Evolutionary conservation across 2,888 invertebrate species (phyloP).

Genomic region (Eupithecia subumbrata): DNA sequence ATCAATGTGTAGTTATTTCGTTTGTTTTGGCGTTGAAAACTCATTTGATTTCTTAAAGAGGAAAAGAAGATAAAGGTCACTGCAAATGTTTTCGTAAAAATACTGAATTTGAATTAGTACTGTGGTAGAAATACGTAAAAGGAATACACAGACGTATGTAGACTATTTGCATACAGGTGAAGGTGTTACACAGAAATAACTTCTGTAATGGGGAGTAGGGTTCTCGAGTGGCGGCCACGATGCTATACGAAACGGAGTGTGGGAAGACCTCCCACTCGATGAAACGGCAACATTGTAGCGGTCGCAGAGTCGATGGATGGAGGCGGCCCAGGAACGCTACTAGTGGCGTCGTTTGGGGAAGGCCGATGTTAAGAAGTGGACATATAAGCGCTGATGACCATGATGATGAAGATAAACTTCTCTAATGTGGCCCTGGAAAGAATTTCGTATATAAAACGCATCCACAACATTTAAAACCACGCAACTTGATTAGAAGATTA

Average conservation of each 20-base stretch:
- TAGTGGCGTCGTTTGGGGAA: too few species aligned
- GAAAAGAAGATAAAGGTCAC: background rate
- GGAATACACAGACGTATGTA: background rate
- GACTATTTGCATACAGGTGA: background rate
- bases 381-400: too few species aligned
- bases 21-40: background rate
- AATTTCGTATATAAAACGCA: background rate
- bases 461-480: conserved; percentile 27
- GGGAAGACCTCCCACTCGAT: too few species aligned
- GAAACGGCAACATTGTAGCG: too few species aligned
- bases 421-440: conserved; percentile 23
- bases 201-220: background rate
- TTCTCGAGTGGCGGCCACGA: background rate
- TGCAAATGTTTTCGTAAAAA: background rate
- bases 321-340: too few species aligned
- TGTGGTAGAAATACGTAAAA: too few species aligned
- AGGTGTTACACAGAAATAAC: background rate
- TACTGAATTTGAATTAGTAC: too few species aligned
- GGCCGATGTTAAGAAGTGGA: too few species aligned
- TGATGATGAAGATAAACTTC: background rate
- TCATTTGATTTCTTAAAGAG: background rate
- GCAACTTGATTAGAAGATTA: conserved; percentile 23
- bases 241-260: too few species aligned
- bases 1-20: conserved; percentile 1
- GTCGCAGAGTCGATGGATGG: too few species aligned